Percentiles rank a stretch among this genome's conserved stretches.
Evolutionary conservation across 2,888 invertebrate species (phyloP).

Genomic region (Caenorhabditis sp.): DNA sequence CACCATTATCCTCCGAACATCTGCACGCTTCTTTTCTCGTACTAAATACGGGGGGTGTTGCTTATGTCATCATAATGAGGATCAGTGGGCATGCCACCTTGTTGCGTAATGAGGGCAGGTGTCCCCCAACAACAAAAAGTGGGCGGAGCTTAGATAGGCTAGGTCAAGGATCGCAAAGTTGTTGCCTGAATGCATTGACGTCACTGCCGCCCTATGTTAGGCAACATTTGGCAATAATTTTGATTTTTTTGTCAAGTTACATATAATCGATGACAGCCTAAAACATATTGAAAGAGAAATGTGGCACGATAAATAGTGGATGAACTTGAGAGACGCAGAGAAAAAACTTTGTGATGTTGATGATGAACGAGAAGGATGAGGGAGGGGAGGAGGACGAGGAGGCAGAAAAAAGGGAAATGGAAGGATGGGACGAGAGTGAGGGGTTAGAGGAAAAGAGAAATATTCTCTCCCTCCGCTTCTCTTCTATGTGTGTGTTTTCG

Average conservation of each 20-base stretch:
- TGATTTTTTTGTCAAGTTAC: conserved; percentile 9
- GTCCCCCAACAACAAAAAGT: not conserved
- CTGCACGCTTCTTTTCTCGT: too few species aligned
- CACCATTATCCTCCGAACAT: too few species aligned
- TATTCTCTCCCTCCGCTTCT: too few species aligned
- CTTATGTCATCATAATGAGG: not conserved
- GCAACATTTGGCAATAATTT: conserved; percentile 19
- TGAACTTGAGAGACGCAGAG: conserved; percentile 14
- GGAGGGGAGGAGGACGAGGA: conserved; percentile 6
- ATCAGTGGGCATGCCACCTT: not conserved
- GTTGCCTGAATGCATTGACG: not conserved
- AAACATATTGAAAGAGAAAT: not conserved
- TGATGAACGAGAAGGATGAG: conserved; percentile 7
- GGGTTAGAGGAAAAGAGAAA: not conserved
- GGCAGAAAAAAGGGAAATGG: conserved; percentile 10
- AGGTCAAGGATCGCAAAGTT: conserved; percentile 2
- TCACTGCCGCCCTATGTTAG: conserved; percentile 5
- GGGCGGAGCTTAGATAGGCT: not conserved
- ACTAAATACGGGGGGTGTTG: not conserved
- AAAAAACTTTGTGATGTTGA: conserved; percentile 8
- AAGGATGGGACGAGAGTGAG: conserved; percentile 1
- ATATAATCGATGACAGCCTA: not conserved
- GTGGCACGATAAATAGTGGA: too few species aligned
- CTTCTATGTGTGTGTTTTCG: conserved; percentile 30
- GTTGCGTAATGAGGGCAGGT: not conserved